A percentile compares a stretch with the other conserved stretches of the same genome.
These are phyloP conservation scores for Eupithecia pulchellata DNA, from an alignment of 2,888 invertebrate species.

Conservation along the genomic window DNA sequence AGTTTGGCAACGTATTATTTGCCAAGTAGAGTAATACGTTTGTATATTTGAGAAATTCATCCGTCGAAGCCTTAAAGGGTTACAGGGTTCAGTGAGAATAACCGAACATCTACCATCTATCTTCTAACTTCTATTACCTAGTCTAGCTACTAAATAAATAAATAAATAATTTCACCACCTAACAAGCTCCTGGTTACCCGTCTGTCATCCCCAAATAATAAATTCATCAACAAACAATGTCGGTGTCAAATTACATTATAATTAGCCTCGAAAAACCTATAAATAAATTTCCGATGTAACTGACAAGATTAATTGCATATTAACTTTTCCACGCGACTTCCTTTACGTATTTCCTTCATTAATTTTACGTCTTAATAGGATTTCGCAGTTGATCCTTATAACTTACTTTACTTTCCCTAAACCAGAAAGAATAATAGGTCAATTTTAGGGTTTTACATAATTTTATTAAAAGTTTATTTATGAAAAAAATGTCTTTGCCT, in stretches of 20 bases:
- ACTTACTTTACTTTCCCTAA: too few species aligned
- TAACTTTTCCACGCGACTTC: not conserved
- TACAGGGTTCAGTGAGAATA: too few species aligned
- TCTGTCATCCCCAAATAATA: not conserved
- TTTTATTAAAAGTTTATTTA: too few species aligned
- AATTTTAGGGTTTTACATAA: too few species aligned
- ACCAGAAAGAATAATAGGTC: too few species aligned
- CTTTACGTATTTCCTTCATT: not conserved
- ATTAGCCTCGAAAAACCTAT: slow-evolving; percentile 7
- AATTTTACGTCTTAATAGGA: not conserved
- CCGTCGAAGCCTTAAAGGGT: too few species aligned
- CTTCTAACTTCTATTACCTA: too few species aligned
- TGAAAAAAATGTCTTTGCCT: too few species aligned
- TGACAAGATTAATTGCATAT: slow-evolving; percentile 12
- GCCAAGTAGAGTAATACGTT: not conserved
- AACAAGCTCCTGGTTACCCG: not conserved
- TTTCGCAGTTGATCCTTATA: too few species aligned
- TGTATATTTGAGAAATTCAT: too few species aligned
- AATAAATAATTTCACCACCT: not conserved
- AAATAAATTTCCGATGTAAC: slow-evolving; percentile 8
- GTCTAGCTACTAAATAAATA: too few species aligned
- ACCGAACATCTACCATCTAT: too few species aligned
- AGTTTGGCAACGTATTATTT: slow-evolving; percentile 1
- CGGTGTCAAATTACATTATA: slow-evolving; percentile 10
- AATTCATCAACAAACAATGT: slow-evolving; percentile 1